Conservation (phyloP, 2,888 invertebrate species). For the Augiades crinisus region DNA sequence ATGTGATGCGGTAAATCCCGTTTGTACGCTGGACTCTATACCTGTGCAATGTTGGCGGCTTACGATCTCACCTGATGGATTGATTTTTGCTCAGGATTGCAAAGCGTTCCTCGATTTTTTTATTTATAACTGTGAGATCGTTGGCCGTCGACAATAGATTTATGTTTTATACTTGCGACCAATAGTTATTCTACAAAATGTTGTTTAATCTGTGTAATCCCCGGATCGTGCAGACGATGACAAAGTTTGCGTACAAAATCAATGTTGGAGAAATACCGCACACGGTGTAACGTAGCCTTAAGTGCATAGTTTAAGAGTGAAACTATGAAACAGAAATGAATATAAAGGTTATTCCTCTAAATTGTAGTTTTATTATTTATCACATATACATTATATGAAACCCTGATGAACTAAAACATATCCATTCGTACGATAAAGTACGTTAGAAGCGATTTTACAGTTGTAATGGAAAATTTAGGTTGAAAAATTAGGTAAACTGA, state of each 20-base stretch:
- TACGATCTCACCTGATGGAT: background rate
- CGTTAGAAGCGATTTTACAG: too few relatives aligned
- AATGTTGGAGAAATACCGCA: slow-evolving; percentile 34
- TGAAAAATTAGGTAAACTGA: too few relatives aligned
- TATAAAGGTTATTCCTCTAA: slow-evolving; percentile 78
- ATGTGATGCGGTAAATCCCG: background rate
- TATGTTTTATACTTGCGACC: slow-evolving; percentile 46
- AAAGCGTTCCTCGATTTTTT: slow-evolving; percentile 4
- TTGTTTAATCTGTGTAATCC: slow-evolving; percentile 7
- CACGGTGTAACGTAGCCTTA: slow-evolving; percentile 57
- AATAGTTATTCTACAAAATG: slow-evolving; percentile 22
- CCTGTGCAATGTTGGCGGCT: background rate
- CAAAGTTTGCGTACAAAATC: slow-evolving; percentile 24
- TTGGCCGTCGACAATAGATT: slow-evolving; percentile 32
- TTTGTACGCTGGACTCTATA: background rate
- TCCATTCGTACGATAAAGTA: too few relatives aligned
- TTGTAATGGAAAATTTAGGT: too few relatives aligned
- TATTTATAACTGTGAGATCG: slow-evolving; percentile 1
- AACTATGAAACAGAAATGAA: slow-evolving; percentile 70
- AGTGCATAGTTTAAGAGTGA: slow-evolving; percentile 64
- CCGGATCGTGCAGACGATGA: slow-evolving; percentile 5
- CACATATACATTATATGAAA: too few relatives aligned
- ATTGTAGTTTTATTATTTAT: slow-evolving; percentile 48
- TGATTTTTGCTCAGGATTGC: slow-evolving; percentile 3
- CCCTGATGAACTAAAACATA: too few relatives aligned